Conservation (phyloP, 2,888 invertebrate genomes). For the Sarcophaga subvicina region DNA sequence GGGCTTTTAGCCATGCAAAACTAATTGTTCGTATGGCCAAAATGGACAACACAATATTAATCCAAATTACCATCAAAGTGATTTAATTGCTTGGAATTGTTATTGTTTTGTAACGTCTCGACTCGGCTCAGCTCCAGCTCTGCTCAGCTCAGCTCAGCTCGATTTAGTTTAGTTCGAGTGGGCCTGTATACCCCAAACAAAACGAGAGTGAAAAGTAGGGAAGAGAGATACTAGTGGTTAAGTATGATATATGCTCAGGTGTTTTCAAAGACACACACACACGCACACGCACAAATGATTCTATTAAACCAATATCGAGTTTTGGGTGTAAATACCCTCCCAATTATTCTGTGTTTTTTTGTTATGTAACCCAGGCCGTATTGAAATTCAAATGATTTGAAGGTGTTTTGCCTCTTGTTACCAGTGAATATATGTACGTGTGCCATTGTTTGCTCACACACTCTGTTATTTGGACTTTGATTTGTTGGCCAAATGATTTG, state of each 20-base stretch:
- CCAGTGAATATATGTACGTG: background rate
- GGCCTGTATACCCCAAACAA: background rate
- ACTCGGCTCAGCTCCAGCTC: background rate
- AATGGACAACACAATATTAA: slow-evolving; percentile 81
- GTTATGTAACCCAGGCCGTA: background rate
- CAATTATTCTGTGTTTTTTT: background rate
- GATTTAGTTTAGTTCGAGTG: background rate
- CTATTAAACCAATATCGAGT: background rate
- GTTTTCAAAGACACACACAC: background rate
- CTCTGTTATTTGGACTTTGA: background rate
- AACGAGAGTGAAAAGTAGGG: background rate
- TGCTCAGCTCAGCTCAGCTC: background rate
- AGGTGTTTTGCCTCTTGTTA: slow-evolving; percentile 22
- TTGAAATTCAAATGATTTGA: slow-evolving; percentile 30
- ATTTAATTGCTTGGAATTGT: slow-evolving; percentile 82
- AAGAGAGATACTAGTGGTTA: background rate
- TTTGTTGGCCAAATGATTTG: slow-evolving; percentile 13
- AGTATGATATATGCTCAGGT: background rate
- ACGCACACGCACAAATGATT: background rate
- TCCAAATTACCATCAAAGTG: slow-evolving; percentile 82
- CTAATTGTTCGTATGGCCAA: slow-evolving; percentile 78
- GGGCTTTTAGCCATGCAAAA: slow-evolving; percentile 72
- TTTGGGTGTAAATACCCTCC: background rate
- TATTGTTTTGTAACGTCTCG: slow-evolving; percentile 65
- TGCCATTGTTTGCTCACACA: background rate